Conservation (phyloP, 2,888 invertebrate genomes). For the Harmothoe impar region DNA sequence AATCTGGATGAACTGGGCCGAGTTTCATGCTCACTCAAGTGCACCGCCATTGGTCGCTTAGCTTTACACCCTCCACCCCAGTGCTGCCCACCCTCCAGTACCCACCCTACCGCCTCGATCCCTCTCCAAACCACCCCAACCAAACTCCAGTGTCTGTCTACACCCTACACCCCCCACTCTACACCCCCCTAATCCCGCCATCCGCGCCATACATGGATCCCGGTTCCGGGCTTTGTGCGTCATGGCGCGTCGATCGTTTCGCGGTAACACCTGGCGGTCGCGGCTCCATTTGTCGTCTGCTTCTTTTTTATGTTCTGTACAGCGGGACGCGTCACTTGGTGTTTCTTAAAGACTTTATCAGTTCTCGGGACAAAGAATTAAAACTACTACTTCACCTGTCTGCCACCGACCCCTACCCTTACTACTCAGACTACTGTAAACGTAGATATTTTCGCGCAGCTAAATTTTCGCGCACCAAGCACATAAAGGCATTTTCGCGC, state of each 20-base stretch:
- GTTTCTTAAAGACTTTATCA: constrained; percentile 8
- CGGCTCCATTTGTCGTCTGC: neutral
- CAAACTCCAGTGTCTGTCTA: neutral
- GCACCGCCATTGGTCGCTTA: neutral
- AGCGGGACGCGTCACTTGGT: constrained; percentile 3
- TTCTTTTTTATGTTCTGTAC: neutral
- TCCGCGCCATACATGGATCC: constrained; percentile 11
- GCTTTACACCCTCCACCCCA: neutral
- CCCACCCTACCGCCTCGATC: neutral
- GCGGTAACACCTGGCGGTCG: constrained; percentile 10
- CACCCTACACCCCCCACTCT: neutral
- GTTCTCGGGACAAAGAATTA: neutral
- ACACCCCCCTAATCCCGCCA: neutral
- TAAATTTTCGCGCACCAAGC: too few species aligned
- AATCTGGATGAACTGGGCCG: neutral
- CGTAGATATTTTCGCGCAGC: too few species aligned
- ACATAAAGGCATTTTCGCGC: too few species aligned
- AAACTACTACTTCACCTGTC: neutral
- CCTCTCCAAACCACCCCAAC: neutral
- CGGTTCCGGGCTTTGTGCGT: constrained; percentile 15
- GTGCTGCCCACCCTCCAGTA: neutral
- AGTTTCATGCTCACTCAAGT: neutral
- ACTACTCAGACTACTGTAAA: too few species aligned
- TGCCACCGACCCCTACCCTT: neutral
- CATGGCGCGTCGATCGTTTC: neutral